A percentile compares a stretch with the other conserved stretches of the same genome.
phyloP scores from a whole-genome alignment of 2,888 invertebrate species.

The Drosophila infuscata region DNA sequence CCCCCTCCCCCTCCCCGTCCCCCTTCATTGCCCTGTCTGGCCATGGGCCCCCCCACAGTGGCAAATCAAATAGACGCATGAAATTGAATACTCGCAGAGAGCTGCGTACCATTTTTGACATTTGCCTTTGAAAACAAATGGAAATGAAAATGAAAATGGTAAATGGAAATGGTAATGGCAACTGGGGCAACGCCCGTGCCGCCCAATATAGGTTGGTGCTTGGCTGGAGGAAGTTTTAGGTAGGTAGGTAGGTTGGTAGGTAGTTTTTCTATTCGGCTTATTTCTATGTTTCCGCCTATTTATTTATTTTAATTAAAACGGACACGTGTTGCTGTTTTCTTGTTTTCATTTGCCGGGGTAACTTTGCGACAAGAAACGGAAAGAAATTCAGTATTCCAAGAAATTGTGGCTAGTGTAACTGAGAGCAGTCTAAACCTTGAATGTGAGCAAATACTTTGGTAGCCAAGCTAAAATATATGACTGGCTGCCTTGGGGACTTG shows the following conservation, averaged over 20 bases:
- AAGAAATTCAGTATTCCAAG: constrained; percentile 2
- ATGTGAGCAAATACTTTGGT: neutral
- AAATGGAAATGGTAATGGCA: constrained; percentile 39
- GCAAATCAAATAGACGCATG: constrained; percentile 76
- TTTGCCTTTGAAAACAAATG: constrained; percentile 56
- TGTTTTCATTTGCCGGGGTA: constrained; percentile 66
- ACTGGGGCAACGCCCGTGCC: constrained; percentile 42
- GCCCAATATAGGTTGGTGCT: constrained; percentile 2
- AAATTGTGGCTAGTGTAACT: constrained; percentile 33
- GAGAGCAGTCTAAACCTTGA: constrained; percentile 21
- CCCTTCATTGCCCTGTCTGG: too few relatives aligned
- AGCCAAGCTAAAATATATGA: neutral
- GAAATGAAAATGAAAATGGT: constrained; percentile 39
- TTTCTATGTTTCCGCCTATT: constrained; percentile 67
- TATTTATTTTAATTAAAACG: constrained; percentile 79
- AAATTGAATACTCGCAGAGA: constrained; percentile 66
- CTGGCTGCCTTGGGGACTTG: neutral
- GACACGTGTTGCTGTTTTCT: constrained; percentile 78
- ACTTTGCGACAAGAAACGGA: constrained; percentile 40
- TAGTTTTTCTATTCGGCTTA: constrained; percentile 49
- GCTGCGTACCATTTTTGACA: constrained; percentile 67
- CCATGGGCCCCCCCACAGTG: constrained; percentile 28
- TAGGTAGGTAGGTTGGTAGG: neutral
- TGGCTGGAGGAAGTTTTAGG: constrained; percentile 9
- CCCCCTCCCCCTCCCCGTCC: constrained; percentile 24